phyloP scores from a whole-genome alignment of 1,140 invertebrate species.

The Caenorhabditis briggsae region DNA sequence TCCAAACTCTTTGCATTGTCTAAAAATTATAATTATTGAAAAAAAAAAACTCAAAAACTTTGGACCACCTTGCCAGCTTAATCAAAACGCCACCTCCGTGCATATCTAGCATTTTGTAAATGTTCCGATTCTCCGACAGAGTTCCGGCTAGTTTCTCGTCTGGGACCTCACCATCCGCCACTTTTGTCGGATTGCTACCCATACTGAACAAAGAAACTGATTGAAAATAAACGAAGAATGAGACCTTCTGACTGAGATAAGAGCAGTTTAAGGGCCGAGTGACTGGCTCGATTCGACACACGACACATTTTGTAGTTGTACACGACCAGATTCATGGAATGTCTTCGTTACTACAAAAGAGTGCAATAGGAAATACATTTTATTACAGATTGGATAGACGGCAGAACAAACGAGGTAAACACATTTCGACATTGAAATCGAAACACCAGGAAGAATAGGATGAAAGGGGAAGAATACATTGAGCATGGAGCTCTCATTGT shows the following conservation, averaged over 20 bases:
- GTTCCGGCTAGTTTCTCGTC: background rate
- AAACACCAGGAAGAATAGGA: background rate
- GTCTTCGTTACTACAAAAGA: conserved; percentile 30
- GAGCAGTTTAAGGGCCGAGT: background rate
- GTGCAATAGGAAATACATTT: conserved; percentile 25
- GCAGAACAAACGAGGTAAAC: conserved; percentile 11
- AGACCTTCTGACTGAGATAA: conserved; percentile 5
- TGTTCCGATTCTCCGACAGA: conserved; percentile 19
- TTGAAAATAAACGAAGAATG: background rate
- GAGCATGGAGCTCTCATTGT: background rate
- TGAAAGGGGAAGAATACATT: background rate
- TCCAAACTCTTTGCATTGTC: conserved; percentile 19
- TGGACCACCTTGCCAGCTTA: conserved; percentile 71
- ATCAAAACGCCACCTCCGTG: conserved; percentile 77
- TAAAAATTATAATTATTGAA: background rate
- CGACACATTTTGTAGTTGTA: background rate
- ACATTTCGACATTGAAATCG: conserved; percentile 4
- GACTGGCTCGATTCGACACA: background rate
- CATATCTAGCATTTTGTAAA: conserved; percentile 66
- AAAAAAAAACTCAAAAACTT: background rate
- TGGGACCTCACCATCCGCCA: background rate
- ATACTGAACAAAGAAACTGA: background rate
- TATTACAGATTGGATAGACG: conserved; percentile 50
- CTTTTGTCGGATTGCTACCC: background rate
- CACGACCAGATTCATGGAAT: conserved; percentile 9